phyloP scores from a whole-genome alignment of 2,797 vertebrate species.

The Paguma larvata region DNA sequence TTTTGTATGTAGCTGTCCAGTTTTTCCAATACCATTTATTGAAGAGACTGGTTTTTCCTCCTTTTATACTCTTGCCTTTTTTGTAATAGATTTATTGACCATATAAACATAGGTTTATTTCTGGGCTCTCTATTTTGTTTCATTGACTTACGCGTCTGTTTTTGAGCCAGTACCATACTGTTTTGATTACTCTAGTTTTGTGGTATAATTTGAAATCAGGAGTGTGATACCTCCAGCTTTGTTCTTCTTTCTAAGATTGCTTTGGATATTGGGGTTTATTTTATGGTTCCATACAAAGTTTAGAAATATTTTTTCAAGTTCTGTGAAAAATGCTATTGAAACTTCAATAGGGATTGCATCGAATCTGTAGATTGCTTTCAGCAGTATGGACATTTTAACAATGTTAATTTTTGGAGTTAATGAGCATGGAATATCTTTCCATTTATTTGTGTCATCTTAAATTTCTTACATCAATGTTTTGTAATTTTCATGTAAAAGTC shows the following conservation, averaged over 20 bases:
- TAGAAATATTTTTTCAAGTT: neutral
- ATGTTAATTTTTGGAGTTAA: neutral
- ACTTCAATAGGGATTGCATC: neutral
- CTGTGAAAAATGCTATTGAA: neutral
- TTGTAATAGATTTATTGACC: neutral
- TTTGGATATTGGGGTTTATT: neutral
- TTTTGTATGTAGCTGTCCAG: neutral
- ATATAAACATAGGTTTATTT: neutral
- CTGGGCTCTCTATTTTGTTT: neutral
- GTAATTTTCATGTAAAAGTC: neutral
- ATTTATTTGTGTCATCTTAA: neutral
- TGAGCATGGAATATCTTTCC: neutral
- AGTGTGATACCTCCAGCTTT: neutral
- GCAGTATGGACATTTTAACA: neutral
- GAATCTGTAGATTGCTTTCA: neutral
- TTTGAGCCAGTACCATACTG: neutral
- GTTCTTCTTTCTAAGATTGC: neutral
- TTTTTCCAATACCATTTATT: neutral
- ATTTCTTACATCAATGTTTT: neutral
- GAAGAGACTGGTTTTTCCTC: neutral
- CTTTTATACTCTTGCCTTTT: neutral
- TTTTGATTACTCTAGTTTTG: neutral
- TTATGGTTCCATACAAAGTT: neutral
- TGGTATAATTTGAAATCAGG: neutral
- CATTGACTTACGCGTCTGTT: neutral